Base-by-base conservation (phyloP, 1,140 invertebrate genomes). In the Dendrolimus kikuchii region DNA sequence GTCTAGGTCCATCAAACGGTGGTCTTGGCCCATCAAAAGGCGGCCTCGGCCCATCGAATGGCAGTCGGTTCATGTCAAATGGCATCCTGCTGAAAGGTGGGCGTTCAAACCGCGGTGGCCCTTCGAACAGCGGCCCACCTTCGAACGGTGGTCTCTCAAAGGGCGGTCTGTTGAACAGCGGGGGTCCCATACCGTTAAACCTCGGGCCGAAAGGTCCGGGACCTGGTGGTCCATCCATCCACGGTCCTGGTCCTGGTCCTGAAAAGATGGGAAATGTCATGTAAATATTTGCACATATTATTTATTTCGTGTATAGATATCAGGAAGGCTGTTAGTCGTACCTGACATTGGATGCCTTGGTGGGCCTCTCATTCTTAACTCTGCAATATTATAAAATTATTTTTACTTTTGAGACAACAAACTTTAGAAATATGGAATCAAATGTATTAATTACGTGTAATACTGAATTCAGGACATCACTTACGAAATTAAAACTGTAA, bases 281-380 rank as follows among this genome's bases (percentile, higher is more conserved):
- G 7, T 55, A 9, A 53, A 41, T 51, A 43, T 43, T 8, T 2
- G n/a, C 10, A 37, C 10, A 51, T 5, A 0, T 23, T n/a, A 36
- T 8, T 10, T 9, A 43, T 37, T 37, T 5, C 8, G 40, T 41
- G 7, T 41, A 43, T 45, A 44, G 54, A n/a, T 37, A 7, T 46
- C 47, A 49, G 40, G 5, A 48, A 53, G 60, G 60, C 39, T 45
- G 49, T 48, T 39, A 51, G 46, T 54, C 73, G 50, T 81, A 84
- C 75, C 77, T 81, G 77, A 61, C 65, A 82, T 67, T 44, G 73
- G 72, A 37, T 63, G 74, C 61, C 77, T 75, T 53, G 74, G 74
- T 51, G 82, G 83, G 51, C 81, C 78, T 73, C 83, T 69, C 79
- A 88, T 83, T 79, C 83, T 76, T 61, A 82, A 64, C 47, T 87